Evolutionary conservation across 1,140 invertebrate genomes (phyloP), one percentile per base, ranked within the genome.

Genomic region (Eufriesea mexicana): DNA sequence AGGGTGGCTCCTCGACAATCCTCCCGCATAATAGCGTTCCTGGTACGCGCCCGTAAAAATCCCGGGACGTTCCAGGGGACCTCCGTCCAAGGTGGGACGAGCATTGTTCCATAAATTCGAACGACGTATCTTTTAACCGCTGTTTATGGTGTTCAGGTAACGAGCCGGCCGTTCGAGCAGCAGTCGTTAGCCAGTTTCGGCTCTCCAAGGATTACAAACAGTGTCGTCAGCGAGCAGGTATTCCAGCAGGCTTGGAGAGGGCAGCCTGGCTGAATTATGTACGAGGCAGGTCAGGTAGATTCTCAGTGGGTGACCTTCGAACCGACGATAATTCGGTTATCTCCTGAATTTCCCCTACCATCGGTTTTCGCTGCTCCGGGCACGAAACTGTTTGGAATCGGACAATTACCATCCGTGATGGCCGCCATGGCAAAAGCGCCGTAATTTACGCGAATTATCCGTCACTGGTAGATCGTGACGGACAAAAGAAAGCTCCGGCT

Each of bases 131-230:
- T 77, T 79, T 28, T 25, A 42, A 73, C 51, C n/a, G 35, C 28
- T 49, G 54, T 79, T 86, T 73, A 85, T 51, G n/a, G 57, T 25
- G 25, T 35, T 61, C 83, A 82, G 72, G 67, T 86, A 85, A 54
- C 61, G 25, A n/a, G 70, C 28, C n/a, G 47, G 25, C 25, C 51
- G 51, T 77, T 79, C 20, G 20, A 51, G 18, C 42, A 42, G 59
- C 42, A 73, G 49, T 49, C 20, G 57, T 47, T 76, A 61, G 66
- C n/a, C 66, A 68, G 49, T 83, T 47, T 74, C 55, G 18, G 28
- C 70, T 14, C 16, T 25, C 71, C 20, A 61, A 74, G 62, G 64
- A 74, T 78, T 74, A 9, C 51, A 71, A 72, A 78, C 57, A 83
- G 55, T 83, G 28, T 45, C 72, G 72, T 82, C 61, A 74, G n/a